Evolutionary conservation across 2,797 vertebrate species (phyloP).

Genomic region (Sitta carolinensis): DNA sequence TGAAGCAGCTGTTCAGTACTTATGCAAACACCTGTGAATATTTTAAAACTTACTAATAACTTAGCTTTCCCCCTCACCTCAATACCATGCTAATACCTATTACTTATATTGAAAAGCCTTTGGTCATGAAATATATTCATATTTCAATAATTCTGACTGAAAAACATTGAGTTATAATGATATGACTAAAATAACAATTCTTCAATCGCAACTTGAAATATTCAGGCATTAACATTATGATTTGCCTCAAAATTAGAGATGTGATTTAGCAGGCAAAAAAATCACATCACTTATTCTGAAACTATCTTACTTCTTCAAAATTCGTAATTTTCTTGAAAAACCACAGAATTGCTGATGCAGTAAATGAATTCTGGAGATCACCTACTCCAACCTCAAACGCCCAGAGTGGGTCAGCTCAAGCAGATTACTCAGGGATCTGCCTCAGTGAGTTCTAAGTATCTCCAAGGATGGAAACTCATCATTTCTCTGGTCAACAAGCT

Average conservation of each 20-base stretch:
- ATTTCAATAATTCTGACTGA: constrained; percentile 23
- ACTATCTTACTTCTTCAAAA: not conserved
- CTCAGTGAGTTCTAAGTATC: not conserved
- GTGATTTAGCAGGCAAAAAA: not conserved
- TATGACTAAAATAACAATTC: not conserved
- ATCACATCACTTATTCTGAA: not conserved
- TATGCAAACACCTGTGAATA: constrained; percentile 48
- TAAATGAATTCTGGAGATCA: not conserved
- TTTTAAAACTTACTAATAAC: constrained; percentile 42
- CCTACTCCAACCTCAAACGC: not conserved
- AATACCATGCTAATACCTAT: not conserved
- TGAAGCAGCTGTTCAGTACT: constrained; percentile 28
- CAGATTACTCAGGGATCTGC: not conserved
- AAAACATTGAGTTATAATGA: not conserved
- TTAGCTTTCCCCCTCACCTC: not conserved
- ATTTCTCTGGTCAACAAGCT: not conserved
- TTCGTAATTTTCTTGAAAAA: not conserved
- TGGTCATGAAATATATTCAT: not conserved
- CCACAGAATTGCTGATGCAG: not conserved
- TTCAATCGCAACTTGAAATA: not conserved
- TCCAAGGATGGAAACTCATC: not conserved
- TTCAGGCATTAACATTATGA: not conserved
- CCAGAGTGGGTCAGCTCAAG: not conserved
- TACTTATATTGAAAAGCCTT: constrained; percentile 1
- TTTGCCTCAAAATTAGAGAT: not conserved